Percentiles rank a stretch among this genome's conserved stretches.
Evolutionary conservation across 2,888 invertebrate genomes (phyloP).

Genomic region (Mythimna impura): DNA sequence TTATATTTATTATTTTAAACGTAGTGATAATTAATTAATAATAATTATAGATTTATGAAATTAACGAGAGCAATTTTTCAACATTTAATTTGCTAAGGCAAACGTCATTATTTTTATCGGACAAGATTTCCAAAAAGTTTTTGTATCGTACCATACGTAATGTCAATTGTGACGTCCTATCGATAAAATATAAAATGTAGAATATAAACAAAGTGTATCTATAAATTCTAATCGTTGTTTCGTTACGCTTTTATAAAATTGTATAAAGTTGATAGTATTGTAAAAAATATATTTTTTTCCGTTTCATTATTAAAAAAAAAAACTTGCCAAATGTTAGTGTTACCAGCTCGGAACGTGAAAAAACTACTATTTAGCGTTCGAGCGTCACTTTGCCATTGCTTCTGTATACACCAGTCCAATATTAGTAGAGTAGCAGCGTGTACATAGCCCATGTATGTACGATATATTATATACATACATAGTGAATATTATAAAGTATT

Average conservation of each 20-base stretch:
- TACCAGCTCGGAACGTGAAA: constrained; percentile 55
- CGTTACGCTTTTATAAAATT: constrained; percentile 62
- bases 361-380: constrained; percentile 51
- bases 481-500: constrained; percentile 75
- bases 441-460: constrained; percentile 70
- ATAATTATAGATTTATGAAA: constrained; percentile 24
- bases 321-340: constrained; percentile 66
- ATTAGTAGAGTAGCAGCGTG: constrained; percentile 62
- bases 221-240: constrained; percentile 46
- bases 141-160: constrained; percentile 61
- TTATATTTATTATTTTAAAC: constrained; percentile 21
- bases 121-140: constrained; percentile 20
- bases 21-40: constrained; percentile 27
- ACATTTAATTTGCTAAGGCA: constrained; percentile 16
- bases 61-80: constrained; percentile 14
- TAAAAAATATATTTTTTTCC: constrained; percentile 57
- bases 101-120: constrained; percentile 51
- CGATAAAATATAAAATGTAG: constrained; percentile 19
- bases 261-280: constrained; percentile 59
- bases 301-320: constrained; percentile 49
- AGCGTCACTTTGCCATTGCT: constrained; percentile 60
- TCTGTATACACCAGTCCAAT: constrained; percentile 71
- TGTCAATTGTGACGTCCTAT: constrained; percentile 67
- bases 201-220: constrained; percentile 38
- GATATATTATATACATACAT: constrained; percentile 70